phyloP scores from a whole-genome alignment of 2,797 vertebrate genomes.

The Anabas testudineus region DNA sequence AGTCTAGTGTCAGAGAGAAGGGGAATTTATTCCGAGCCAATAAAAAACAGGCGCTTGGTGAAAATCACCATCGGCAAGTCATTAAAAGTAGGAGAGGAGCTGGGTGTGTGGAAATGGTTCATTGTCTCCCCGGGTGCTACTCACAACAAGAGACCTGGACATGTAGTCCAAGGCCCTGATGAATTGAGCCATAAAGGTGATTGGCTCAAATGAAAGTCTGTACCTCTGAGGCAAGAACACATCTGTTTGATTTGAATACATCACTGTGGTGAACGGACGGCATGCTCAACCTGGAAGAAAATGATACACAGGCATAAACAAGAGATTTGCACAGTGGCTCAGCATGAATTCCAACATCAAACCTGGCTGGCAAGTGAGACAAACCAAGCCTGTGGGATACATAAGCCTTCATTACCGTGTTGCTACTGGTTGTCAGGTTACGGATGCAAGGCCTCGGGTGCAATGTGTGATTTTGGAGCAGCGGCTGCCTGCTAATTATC shows the following conservation, averaged over 20 bases:
- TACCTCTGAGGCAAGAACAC: constrained; percentile 71
- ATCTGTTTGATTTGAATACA: constrained; percentile 75
- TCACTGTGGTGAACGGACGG: constrained; percentile 49
- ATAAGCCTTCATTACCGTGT: constrained; percentile 76
- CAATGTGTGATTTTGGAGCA: constrained; percentile 75
- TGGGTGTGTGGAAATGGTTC: constrained; percentile 68
- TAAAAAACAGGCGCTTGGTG: constrained; percentile 70
- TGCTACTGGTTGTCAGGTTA: constrained; percentile 79
- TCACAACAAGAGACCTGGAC: constrained; percentile 75
- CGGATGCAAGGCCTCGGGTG: constrained; percentile 74
- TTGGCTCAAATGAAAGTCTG: constrained; percentile 80
- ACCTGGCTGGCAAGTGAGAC: constrained; percentile 70
- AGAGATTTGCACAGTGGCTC: constrained; percentile 65
- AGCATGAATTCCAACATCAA: constrained; percentile 70
- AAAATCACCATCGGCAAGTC: constrained; percentile 79
- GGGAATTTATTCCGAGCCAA: constrained; percentile 76
- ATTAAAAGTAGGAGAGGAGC: constrained; percentile 79
- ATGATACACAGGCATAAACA: constrained; percentile 64
- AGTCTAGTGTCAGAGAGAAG: constrained; percentile 66
- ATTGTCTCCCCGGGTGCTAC: constrained; percentile 72
- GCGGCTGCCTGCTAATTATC: constrained; percentile 82
- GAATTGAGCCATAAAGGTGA: constrained; percentile 81
- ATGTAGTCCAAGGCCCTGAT: constrained; percentile 69
- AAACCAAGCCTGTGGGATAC: constrained; percentile 73
- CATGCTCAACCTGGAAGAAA: constrained; percentile 60